A percentile compares a stretch with the other conserved stretches of the same genome.
Conservation (phyloP, 2,113 vertebrate species). For the Lophura nycthemera region DNA sequence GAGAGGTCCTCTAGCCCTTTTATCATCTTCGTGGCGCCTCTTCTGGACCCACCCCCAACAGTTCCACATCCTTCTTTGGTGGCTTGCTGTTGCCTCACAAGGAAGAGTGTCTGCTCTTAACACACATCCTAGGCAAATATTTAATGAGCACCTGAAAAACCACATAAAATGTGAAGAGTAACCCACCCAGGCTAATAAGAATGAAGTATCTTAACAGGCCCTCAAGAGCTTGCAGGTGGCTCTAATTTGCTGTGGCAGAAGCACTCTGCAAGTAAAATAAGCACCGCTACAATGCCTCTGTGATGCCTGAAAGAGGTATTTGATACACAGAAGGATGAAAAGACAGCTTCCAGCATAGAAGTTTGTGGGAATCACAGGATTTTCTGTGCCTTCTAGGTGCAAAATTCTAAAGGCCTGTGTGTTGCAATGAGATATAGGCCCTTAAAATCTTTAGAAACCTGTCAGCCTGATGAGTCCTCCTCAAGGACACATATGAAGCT, state of each 20-base stretch:
- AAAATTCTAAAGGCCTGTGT: not conserved
- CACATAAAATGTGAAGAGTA: not conserved
- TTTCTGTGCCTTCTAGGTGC: not conserved
- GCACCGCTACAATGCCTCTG: not conserved
- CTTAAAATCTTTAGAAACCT: not conserved
- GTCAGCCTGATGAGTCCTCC: not conserved
- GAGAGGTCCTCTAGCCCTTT: too few species aligned
- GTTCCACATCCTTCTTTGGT: too few species aligned
- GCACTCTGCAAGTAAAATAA: not conserved
- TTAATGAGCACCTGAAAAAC: not conserved
- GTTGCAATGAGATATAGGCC: not conserved
- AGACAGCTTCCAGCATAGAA: not conserved
- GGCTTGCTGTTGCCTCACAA: not conserved
- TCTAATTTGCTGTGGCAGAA: not conserved
- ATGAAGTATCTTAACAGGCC: not conserved
- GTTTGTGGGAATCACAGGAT: not conserved
- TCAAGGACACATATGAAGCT: accelerated
- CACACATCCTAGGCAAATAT: not conserved
- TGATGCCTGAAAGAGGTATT: not conserved
- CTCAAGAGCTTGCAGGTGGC: not conserved
- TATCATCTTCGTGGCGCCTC: too few species aligned
- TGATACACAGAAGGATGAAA: not conserved
- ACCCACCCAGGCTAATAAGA: not conserved
- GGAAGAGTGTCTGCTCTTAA: not conserved
- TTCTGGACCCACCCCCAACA: too few species aligned